A percentile compares a stretch with the other conserved stretches of the same genome.
phyloP scores from a whole-genome alignment of 2,888 invertebrate genomes.

The Coenonympha arcania region DNA sequence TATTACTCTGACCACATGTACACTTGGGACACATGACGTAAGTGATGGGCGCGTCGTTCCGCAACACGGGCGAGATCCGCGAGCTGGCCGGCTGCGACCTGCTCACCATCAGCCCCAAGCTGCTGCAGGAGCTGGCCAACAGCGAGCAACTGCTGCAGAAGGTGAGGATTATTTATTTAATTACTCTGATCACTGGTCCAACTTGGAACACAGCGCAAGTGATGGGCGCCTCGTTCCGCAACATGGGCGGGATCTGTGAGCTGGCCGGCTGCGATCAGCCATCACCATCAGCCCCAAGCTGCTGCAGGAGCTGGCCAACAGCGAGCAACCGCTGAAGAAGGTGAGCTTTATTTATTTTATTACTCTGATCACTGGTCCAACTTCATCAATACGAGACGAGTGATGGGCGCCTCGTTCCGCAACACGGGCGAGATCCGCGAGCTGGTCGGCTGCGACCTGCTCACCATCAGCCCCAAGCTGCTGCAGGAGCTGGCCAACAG shows the following conservation, averaged over 20 bases:
- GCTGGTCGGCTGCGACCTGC: slow-evolving; percentile 94
- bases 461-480: slow-evolving; percentile 95
- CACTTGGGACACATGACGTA: slow-evolving; percentile 96
- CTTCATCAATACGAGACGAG: slow-evolving; percentile 96
- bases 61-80: slow-evolving; percentile 86
- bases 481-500: slow-evolving; percentile 89
- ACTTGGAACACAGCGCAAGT: slow-evolving; percentile 97
- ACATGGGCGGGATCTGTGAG: slow-evolving; percentile 86
- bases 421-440: slow-evolving; percentile 95
- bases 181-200: too few relatives aligned
- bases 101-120: slow-evolving; percentile 93
- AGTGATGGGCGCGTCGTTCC: slow-evolving; percentile 99
- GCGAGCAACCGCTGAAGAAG: slow-evolving; percentile 77
- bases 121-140: slow-evolving; percentile 84
- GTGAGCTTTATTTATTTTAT: too few relatives aligned
- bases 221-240: slow-evolving; percentile 99
- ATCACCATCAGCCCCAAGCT: slow-evolving; percentile 93
- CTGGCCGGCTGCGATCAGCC: slow-evolving; percentile 95
- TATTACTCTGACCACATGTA: too few relatives aligned
- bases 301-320: slow-evolving; percentile 87
- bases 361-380: too few relatives aligned
- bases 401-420: slow-evolving; percentile 99
- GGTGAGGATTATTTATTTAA: too few relatives aligned
- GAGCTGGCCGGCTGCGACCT: slow-evolving; percentile 97
- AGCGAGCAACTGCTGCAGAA: slow-evolving; percentile 79